Base-by-base conservation (phyloP, 2,888 invertebrate species). In the Slavum lentiscoides region DNA sequence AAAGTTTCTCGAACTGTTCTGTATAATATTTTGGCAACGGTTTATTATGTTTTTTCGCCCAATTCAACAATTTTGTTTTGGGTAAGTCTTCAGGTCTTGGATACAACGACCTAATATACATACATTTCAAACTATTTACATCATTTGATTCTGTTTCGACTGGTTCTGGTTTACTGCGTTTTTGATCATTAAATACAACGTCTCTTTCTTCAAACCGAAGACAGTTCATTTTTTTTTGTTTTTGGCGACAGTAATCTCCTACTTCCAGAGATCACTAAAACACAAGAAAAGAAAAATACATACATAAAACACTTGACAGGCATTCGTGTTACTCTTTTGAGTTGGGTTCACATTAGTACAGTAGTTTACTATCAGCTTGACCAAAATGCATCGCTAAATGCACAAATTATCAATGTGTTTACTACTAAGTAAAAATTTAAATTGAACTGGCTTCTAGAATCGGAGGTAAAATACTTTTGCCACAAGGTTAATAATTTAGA, bases 1-100 rank as follows among this genome's bases (percentile, higher is more conserved):
- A 97, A 37, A 94, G 88, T 87, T 96, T 95, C 85, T 94, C 93
- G 84, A 92, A 89, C 85, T 92, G 91, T 82, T 91, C 89, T 62
- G 93, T 94, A 83, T 90, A 88, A 86, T 95, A 95, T 15, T 85
- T 85, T 0, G 95, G 94, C 61, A 90, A 87, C 84, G 89, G 88
- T 17, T 85, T 82, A 11, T 85, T 84, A 67, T 89, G 87, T 37
- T 88, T 89, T 85, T 91, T 90, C 13, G 93, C 91, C 90, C 93
- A 93, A 11, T 90, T 89, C 85, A 94, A 91, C 19, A 97, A 89
- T 84, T 90, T 89, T 9, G 93, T 91, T 87, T 97, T 97, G 0
- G 97, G 97, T 83, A 96, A 89, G 84, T 91, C 90, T 0, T 89
- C 87, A 85, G 93, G 92, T 84, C 88, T 87, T 73, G 87, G 84